phyloP scores from a whole-genome alignment of 2,797 vertebrate genomes.

The Poeciliopsis turneri region DNA sequence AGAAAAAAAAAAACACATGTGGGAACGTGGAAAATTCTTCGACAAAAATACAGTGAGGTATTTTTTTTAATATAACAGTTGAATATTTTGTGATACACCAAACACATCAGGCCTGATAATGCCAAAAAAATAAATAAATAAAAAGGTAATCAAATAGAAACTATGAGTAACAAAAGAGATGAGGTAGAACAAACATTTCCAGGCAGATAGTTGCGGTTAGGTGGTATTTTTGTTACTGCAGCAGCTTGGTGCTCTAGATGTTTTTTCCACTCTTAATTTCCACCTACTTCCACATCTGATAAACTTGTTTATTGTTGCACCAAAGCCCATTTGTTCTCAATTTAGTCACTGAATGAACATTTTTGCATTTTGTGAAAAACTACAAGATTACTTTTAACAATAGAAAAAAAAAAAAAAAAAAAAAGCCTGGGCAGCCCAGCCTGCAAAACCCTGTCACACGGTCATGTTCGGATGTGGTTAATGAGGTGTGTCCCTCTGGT shows the following conservation, averaged over 20 bases:
- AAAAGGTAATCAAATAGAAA: background rate
- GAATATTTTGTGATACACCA: background rate
- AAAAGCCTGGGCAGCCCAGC: background rate
- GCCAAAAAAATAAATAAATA: background rate
- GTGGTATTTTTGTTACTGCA: background rate
- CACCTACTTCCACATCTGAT: background rate
- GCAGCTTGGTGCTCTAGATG: background rate
- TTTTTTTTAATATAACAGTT: background rate
- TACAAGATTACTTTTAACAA: background rate
- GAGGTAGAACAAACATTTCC: background rate
- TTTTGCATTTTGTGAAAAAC: background rate
- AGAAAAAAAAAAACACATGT: background rate
- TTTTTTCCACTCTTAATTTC: background rate
- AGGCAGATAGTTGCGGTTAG: background rate
- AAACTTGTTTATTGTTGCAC: background rate
- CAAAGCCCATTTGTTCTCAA: background rate
- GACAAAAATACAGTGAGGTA: background rate
- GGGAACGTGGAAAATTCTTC: background rate
- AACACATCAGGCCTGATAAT: background rate
- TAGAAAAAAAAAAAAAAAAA: no score
- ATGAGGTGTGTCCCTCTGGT: conserved; percentile 44
- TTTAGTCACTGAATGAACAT: background rate
- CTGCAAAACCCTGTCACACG: conserved; percentile 14
- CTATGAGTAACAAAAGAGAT: background rate
- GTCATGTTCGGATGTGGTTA: conserved; percentile 34